phyloP scores from a whole-genome alignment of 2,888 invertebrate species.

The Malthinus seriepunctatus region DNA sequence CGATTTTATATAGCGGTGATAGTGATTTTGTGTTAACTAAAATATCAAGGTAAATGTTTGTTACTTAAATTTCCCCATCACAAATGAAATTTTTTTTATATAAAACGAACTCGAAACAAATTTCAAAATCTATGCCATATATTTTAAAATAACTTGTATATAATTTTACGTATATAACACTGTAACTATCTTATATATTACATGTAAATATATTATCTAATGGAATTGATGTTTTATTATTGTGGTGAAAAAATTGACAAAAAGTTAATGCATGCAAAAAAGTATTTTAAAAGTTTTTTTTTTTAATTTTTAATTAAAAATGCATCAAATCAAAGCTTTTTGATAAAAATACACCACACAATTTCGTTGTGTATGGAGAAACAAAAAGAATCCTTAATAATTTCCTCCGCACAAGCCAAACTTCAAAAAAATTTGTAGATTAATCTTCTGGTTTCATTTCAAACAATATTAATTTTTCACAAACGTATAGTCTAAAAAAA shows the following conservation, averaged over 20 bases:
- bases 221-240: slow-evolving; percentile 10
- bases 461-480: too few species aligned
- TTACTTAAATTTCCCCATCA: not conserved
- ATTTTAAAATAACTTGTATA: slow-evolving; percentile 19
- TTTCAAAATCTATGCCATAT: slow-evolving; percentile 16
- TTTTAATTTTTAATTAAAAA: not conserved
- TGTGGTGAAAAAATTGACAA: not conserved
- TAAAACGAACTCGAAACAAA: slow-evolving; percentile 11
- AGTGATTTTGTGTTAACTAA: slow-evolving; percentile 20
- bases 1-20: slow-evolving; percentile 10
- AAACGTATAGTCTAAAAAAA: too few species aligned
- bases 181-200: slow-evolving; percentile 19
- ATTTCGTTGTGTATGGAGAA: too few species aligned
- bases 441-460: too few species aligned
- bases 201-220: slow-evolving; percentile 21
- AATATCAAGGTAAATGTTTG: slow-evolving; percentile 27
- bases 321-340: too few species aligned
- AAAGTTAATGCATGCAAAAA: not conserved
- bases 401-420: too few species aligned
- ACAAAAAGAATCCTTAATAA: too few species aligned
- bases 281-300: not conserved
- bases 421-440: too few species aligned
- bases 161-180: slow-evolving; percentile 23
- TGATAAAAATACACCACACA: too few species aligned
- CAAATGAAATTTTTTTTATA: slow-evolving; percentile 5